phyloP scores from a whole-genome alignment of 2,113 vertebrate species.

The Phyllostomus hastatus region DNA sequence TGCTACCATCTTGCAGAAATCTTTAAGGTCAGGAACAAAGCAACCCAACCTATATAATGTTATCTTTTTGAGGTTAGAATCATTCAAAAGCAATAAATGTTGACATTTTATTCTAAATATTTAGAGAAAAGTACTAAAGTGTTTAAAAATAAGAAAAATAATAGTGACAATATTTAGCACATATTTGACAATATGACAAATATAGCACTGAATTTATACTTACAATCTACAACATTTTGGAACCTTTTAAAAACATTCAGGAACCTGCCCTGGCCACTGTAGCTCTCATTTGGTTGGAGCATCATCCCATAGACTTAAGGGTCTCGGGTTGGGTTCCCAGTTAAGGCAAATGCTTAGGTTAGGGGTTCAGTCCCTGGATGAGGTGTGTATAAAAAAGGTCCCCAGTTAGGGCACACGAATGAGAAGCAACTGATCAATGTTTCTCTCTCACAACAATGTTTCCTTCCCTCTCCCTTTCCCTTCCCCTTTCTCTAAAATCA shows the following conservation, averaged over 20 bases:
- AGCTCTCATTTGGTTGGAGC: no score
- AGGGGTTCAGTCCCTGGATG: no score
- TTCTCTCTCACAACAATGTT: no score
- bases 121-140: not conserved
- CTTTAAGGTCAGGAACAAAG: not conserved
- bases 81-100: not conserved
- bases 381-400: no score
- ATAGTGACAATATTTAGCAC: not conserved
- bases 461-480: no score
- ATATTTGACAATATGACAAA: no score
- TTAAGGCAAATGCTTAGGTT: no score
- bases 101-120: not conserved
- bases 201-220: not conserved
- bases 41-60: not conserved
- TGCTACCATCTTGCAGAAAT: not conserved
- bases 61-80: not conserved
- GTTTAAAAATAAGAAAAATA: not conserved
- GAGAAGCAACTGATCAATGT: no score
- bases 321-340: no score
- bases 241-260: not conserved
- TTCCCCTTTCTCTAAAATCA: no score
- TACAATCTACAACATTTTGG: not conserved
- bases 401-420: no score
- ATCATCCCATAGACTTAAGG: no score
- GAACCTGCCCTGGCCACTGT: not conserved